phyloP scores from a whole-genome alignment of 2,888 invertebrate genomes.

The Chymomyza procnemis region DNA sequence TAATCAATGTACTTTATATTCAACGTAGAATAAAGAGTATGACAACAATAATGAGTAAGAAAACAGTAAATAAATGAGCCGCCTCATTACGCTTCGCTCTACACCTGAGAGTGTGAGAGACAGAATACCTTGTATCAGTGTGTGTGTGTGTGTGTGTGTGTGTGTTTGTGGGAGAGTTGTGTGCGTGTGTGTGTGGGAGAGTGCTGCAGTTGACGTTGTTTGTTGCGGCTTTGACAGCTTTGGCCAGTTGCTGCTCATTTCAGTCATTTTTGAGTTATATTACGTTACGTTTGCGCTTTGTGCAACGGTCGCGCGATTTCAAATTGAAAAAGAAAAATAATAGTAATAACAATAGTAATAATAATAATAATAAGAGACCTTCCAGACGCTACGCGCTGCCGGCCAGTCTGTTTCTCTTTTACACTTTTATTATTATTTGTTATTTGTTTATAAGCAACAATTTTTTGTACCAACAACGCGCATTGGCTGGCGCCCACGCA shows the following conservation, averaged over 20 bases:
- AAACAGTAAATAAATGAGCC: slow-evolving; percentile 35
- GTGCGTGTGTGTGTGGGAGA: slow-evolving; percentile 8
- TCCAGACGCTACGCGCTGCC: slow-evolving; percentile 25
- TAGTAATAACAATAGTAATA: background rate
- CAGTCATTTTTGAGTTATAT: slow-evolving; percentile 73
- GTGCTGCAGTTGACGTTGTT: slow-evolving; percentile 31
- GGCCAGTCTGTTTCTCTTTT: background rate
- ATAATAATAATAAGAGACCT: slow-evolving; percentile 32
- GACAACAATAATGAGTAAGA: slow-evolving; percentile 20
- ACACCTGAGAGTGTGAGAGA: background rate
- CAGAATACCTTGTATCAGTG: background rate
- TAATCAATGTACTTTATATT: background rate
- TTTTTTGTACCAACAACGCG: background rate
- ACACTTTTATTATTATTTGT: background rate
- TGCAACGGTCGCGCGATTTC: slow-evolving; percentile 60
- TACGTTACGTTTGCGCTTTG: slow-evolving; percentile 72
- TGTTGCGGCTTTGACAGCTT: slow-evolving; percentile 45
- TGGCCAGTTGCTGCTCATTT: slow-evolving; percentile 58
- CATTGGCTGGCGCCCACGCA: background rate
- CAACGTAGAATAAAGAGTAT: slow-evolving; percentile 4
- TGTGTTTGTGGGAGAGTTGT: slow-evolving; percentile 17
- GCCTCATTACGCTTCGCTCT: slow-evolving; percentile 52
- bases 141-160: slow-evolving; percentile 13
- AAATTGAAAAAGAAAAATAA: background rate
- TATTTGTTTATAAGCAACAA: background rate